Evolutionary conservation across 1,140 invertebrate species (phyloP), one percentile per base, ranked within the genome.

Genomic region (Scylla paramamosain): DNA sequence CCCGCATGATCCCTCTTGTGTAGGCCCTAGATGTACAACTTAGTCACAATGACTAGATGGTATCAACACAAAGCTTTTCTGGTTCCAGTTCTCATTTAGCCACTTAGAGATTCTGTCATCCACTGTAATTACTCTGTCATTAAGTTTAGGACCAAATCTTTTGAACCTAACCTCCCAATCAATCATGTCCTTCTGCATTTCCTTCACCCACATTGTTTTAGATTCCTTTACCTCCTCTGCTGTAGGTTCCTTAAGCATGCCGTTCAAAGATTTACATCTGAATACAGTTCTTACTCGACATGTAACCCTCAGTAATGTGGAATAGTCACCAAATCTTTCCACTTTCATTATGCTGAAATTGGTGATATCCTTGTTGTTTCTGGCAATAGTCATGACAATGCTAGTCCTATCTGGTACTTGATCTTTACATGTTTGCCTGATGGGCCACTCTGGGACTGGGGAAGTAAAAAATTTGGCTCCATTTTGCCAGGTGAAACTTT

Each of bases 41-140:
- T 83, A 83, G 59, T 82, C 20, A 84, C 77, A 2, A 16, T 87
- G 82, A 31, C 32, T 59, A 91, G 46, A 1, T 59, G n/a, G n/a
- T n/a, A n/a, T n/a, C n/a, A n/a, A n/a, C n/a, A n/a, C n/a, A n/a
- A n/a, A n/a, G n/a, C n/a, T n/a, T 20, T 28, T 59, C 14, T 4
- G 46, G 31, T 91, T 59, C 45, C n/a, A 93, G 16, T 86, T 92
- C 10, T 92, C 14, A 12, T 82, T 92, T 32, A 92, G 39, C 92
- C 83, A 93, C n/a, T 93, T 86, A 20, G 39, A 8, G 4, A 93
- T 91, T 59, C 52, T 52, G 20, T 52, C 28, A n/a, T 48, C 90
- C n/a, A 91, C 90, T 28, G 59, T 1, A 91, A 91, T 91, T 28
- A 91, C 8, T 28, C 90, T 48, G 1, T 91, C n/a, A 20, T 52